Evolutionary conservation across 1,140 invertebrate genomes (phyloP).

Genomic region (Calosoma granatense): DNA sequence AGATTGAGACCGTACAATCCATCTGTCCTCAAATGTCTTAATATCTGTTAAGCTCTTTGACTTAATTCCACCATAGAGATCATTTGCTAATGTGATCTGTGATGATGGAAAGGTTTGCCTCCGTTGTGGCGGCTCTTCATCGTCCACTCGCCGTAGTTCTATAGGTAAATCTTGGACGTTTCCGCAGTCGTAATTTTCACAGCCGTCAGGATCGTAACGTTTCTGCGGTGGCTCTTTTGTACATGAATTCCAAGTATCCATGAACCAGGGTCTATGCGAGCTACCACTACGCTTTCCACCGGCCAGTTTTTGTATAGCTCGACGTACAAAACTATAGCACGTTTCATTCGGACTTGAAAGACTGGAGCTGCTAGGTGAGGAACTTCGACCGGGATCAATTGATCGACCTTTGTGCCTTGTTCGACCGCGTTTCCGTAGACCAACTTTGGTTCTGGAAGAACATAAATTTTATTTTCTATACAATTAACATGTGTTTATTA

Average conservation of each 20-base stretch:
- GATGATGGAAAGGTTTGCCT: conserved; percentile 42
- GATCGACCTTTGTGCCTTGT: conserved; percentile 44
- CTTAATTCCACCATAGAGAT: conserved; percentile 47
- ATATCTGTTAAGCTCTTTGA: conserved; percentile 74
- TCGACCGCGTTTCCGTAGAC: conserved; percentile 21
- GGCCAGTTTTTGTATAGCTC: conserved; percentile 78
- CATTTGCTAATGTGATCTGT: conserved; percentile 31
- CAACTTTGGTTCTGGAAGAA: not conserved
- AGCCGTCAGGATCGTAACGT: conserved; percentile 41
- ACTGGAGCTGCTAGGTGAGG: conserved; percentile 69
- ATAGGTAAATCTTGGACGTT: conserved; percentile 73
- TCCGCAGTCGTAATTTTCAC: conserved; percentile 49
- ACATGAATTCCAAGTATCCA: conserved; percentile 62
- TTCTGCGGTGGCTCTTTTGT: conserved; percentile 42
- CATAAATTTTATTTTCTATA: conserved; percentile 3
- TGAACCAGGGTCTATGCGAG: conserved; percentile 58
- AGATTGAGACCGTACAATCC: conserved; percentile 60
- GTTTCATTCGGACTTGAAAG: conserved; percentile 86
- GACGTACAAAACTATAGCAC: conserved; percentile 85
- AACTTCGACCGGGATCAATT: conserved; percentile 45
- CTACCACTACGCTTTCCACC: conserved; percentile 51
- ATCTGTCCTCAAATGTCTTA: conserved; percentile 53
- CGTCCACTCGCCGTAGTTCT: conserved; percentile 75
- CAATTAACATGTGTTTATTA: not conserved
- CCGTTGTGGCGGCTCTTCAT: conserved; percentile 43